Evolutionary conservation across 2,888 invertebrate species (phyloP).

Genomic region (Drosophila greeni): DNA sequence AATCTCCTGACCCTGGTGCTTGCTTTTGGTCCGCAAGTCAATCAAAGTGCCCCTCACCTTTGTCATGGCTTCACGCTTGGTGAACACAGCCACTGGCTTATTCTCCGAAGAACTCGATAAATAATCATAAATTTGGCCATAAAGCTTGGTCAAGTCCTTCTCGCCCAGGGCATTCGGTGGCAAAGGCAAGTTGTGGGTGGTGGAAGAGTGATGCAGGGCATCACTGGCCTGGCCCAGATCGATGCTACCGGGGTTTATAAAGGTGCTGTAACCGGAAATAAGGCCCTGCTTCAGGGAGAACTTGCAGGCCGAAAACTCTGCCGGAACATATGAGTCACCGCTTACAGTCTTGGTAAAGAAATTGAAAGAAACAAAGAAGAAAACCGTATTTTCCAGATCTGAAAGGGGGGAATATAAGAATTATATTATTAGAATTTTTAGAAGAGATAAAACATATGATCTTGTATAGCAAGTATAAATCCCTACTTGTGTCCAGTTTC

Average conservation of each 20-base stretch:
- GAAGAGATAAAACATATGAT: too few species aligned
- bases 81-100: too few species aligned
- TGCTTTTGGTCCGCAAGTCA: background rate
- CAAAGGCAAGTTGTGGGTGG: constrained; percentile 79
- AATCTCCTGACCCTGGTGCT: background rate
- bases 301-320: constrained; percentile 80
- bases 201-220: constrained; percentile 77
- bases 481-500: too few species aligned
- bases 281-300: constrained; percentile 80
- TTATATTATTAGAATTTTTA: too few species aligned
- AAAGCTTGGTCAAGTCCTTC: constrained; percentile 73
- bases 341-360: constrained; percentile 69
- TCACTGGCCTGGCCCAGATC: constrained; percentile 78
- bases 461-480: too few species aligned
- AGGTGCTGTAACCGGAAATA: constrained; percentile 73
- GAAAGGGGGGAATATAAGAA: background rate
- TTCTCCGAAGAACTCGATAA: too few species aligned
- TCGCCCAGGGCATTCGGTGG: constrained; percentile 78
- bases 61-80: constrained; percentile 19
- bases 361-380: constrained; percentile 73
- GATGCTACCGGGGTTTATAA: constrained; percentile 78
- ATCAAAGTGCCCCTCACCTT: background rate
- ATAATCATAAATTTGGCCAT: constrained; percentile 77
- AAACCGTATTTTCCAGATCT: constrained; percentile 70
- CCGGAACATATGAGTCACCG: constrained; percentile 78